A percentile compares a stretch with the other conserved stretches of the same genome.
Evolutionary conservation across 1,140 invertebrate genomes (phyloP).

Genomic region (Macrobrachium rosenbergii): DNA sequence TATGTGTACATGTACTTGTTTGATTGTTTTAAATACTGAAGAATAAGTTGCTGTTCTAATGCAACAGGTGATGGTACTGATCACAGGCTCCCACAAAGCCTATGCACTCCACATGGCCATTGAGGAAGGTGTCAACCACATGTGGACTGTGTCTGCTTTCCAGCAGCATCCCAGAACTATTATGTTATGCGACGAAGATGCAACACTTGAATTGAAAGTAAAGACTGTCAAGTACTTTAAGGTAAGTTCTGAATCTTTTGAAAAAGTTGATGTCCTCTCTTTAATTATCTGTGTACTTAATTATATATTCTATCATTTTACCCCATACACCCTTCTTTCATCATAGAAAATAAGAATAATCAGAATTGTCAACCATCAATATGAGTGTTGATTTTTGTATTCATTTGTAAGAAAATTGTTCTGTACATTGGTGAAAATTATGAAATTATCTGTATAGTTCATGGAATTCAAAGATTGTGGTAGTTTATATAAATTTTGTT

Average conservation of each 20-base stretch:
- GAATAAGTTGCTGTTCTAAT: not conserved
- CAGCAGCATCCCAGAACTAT: constrained; percentile 93
- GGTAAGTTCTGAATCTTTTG: constrained; percentile 70
- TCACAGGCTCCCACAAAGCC: constrained; percentile 97
- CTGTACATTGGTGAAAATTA: no score
- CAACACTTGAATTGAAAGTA: constrained; percentile 95
- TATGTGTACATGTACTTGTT: not conserved
- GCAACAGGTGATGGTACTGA: constrained; percentile 94
- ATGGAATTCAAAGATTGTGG: no score
- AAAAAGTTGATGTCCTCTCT: not conserved
- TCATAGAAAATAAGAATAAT: no score
- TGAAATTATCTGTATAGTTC: no score
- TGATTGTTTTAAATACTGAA: not conserved
- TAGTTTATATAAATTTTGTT: no score
- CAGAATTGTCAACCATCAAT: no score
- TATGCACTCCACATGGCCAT: constrained; percentile 97
- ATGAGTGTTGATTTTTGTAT: no score
- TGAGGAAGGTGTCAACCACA: constrained; percentile 98
- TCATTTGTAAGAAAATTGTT: no score
- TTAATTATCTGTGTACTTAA: not conserved
- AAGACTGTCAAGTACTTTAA: constrained; percentile 99
- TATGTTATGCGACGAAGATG: constrained; percentile 98
- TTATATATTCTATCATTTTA: not conserved
- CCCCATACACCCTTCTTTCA: no score
- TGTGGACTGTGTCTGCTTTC: constrained; percentile 99